Evolutionary conservation across 64 coral and sea anemone genomes (phyloP), one percentile per base, ranked within the genome.

Genomic region (Pocillopora damicornis): DNA sequence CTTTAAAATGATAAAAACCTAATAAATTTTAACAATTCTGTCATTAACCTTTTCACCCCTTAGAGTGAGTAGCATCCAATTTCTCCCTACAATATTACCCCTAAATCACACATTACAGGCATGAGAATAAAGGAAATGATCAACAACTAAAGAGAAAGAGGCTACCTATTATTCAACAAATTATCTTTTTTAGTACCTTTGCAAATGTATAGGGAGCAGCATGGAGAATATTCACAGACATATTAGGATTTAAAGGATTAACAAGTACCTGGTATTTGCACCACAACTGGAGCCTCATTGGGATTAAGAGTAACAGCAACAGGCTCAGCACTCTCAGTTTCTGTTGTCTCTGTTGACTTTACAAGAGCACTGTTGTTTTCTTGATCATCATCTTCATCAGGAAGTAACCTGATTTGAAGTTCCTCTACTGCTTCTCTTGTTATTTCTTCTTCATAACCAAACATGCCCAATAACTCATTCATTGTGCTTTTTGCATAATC

Each of bases 401-500:
- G 91, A 26, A 96, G 82, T 37, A 58, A 59, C 59, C 81, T 90
- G 25, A 96, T 87, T 58, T 96, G 87, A 9, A 96, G 88, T 22
- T 89, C 89, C 9, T 93, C 88, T 51, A 96, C 94, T 26, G 91
- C 86, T 75, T 96, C 94, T 61, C 91, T 79, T 14, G 94, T 93
- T 25, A 96, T 86, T 61, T 81, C 91, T 11, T 90, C 88, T 62
- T 96, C 91, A 58, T 96, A 96, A 37, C 94, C 94, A 93, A 96
- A 96, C 94, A 96, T 96, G 58, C 94, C 94, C 66, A 96, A 79
- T 14, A 96, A 79, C 62, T 96, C 94, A 90, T 96, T 96, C 94
- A 96, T 96, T 13, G 94, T 93, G 57, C 89, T 96, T 58, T 96
- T 96, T 3, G 94, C 94, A 93, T 96, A 96, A 80, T 96, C 91